phyloP scores from a whole-genome alignment of 2,797 vertebrate genomes.

The Basileuterus tristriatus region DNA sequence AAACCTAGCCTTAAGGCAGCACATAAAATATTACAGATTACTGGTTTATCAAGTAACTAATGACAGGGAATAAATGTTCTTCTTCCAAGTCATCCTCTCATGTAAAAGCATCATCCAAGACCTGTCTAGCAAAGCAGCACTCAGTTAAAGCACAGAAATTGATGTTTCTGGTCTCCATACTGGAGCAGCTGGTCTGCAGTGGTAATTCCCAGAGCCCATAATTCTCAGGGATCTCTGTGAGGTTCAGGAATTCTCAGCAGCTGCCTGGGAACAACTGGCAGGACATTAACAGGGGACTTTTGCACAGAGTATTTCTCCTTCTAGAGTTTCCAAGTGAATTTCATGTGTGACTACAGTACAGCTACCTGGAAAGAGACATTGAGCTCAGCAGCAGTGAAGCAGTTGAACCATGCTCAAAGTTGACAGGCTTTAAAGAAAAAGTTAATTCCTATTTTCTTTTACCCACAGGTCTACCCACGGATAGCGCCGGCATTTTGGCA shows the following conservation, averaged over 20 bases:
- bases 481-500: slow-evolving; percentile 81
- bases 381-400: not conserved
- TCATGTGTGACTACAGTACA: not conserved
- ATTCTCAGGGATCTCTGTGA: not conserved
- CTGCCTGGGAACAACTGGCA: not conserved
- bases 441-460: slow-evolving; percentile 76
- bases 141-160: not conserved
- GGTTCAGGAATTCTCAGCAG: not conserved
- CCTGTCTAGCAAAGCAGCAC: not conserved
- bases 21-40: not conserved
- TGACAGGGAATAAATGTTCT: not conserved
- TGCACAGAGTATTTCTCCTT: not conserved
- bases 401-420: not conserved
- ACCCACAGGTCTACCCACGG: slow-evolving; percentile 78
- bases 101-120: not conserved
- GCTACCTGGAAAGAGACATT: not conserved
- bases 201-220: not conserved
- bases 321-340: not conserved
- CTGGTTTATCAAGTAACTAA: not conserved
- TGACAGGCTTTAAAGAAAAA: slow-evolving; percentile 58
- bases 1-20: not conserved
- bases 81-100: not conserved
- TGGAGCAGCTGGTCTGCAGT: not conserved
- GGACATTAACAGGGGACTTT: not conserved
- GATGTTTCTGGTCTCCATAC: not conserved